phyloP scores from a whole-genome alignment of 1,140 invertebrate species.

The Helicoverpa armigera region DNA sequence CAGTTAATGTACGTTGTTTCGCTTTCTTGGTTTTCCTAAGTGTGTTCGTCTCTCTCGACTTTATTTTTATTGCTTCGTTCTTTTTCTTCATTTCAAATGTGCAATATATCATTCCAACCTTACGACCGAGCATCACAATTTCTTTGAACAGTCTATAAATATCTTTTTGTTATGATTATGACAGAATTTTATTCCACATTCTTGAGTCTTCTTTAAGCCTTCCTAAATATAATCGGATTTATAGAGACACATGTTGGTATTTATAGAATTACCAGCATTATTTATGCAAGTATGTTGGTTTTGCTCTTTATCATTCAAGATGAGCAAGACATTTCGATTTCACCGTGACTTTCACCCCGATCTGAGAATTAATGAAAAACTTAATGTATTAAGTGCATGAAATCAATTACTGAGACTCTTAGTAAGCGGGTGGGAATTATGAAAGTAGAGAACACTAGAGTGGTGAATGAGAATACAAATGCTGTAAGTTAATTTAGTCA shows the following conservation, averaged over 20 bases:
- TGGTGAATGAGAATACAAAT: slow-evolving; percentile 18
- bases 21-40: slow-evolving; percentile 60
- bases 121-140: neutral
- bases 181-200: neutral
- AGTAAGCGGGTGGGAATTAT: slow-evolving; percentile 26
- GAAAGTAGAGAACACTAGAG: slow-evolving; percentile 4
- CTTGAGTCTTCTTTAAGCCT: slow-evolving; percentile 17
- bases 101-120: slow-evolving; percentile 15
- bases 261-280: neutral
- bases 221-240: slow-evolving; percentile 16
- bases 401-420: slow-evolving; percentile 24
- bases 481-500: neutral
- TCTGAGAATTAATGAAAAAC: slow-evolving; percentile 38
- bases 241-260: neutral
- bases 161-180: slow-evolving; percentile 2
- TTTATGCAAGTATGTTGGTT: slow-evolving; percentile 25
- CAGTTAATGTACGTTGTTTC: slow-evolving; percentile 58
- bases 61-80: slow-evolving; percentile 7
- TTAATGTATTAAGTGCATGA: slow-evolving; percentile 16
- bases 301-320: slow-evolving; percentile 38
- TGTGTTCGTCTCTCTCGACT: neutral
- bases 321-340: slow-evolving; percentile 34
- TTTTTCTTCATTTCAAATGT: slow-evolving; percentile 19
- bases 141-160: neutral
- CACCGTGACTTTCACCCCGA: slow-evolving; percentile 31